Evolutionary conservation across 2,797 vertebrate species (phyloP), one percentile per base, ranked within the genome.

Genomic region (Eulemur albifrons): DNA sequence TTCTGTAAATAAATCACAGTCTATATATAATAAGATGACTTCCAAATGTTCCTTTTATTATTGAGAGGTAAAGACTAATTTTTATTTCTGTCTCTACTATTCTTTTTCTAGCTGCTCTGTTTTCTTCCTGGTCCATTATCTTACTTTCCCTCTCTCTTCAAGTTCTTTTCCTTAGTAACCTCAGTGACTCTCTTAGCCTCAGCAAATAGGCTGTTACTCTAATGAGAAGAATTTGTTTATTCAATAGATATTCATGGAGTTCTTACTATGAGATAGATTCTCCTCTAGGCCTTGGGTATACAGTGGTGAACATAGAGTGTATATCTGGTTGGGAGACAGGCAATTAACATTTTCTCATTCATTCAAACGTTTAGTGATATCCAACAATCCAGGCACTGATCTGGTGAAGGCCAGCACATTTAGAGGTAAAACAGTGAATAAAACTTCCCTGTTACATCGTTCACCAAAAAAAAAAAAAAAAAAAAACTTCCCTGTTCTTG

Each of bases 1-100:
- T 70, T 93, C n/a, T 88, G 18, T 95, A 73, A 95, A 57, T 52
- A 96, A 95, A 45, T 79, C 32, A 50, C 12, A 52, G 69, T 67
- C 35, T 63, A 43, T 43, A 17, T 57, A 43, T 35, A 69, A 32
- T 32, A 77, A n/a, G 48, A 45, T 67, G 8, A 27, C 48, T 80
- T 67, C 15, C 21, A 20, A 67, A 11, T 48, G 17, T 48, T 52
- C 32, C 43, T 88, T 88, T 88, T 92, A 38, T 77, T 93, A 84
- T 13, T 72, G 72, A 40, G 45, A 76, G 6, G n/a, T 73, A 6
- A 67, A 32, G 21, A 43, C 17, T 90, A 52, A 38, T 65, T 90
- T 87, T 95, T 83, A 69, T 81, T 79, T 94, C 57, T 94, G 5
- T 92, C 27, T 88, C 76, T 87, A 17, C 59, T 27, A 0, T 54